Conservation (phyloP, 2,113 vertebrate species). For the Tupaia tana region DNA sequence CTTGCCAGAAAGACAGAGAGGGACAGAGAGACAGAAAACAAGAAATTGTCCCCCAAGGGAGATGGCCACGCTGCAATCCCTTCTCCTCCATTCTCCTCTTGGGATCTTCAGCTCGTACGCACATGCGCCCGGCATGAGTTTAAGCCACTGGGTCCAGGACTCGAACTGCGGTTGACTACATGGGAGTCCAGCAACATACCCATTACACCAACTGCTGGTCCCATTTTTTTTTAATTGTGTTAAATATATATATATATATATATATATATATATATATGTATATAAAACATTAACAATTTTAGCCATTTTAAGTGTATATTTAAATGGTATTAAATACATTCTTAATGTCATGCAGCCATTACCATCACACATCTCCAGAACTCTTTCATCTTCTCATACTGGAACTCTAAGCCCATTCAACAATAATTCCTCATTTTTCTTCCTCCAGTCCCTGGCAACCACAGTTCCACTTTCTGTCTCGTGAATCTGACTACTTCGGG, state of each 20-base stretch:
- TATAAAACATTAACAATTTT: not conserved
- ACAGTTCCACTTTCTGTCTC: not conserved
- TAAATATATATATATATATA: not conserved
- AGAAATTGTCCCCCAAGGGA: too few relatives aligned
- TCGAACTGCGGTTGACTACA: too few relatives aligned
- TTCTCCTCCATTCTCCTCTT: too few relatives aligned
- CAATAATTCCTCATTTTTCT: not conserved
- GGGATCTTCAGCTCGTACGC: too few relatives aligned
- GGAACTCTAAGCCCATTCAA: not conserved
- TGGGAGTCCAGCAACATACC: too few relatives aligned
- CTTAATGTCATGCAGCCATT: too few relatives aligned
- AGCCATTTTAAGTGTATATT: not conserved
- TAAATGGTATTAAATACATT: not conserved
- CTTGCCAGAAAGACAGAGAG: too few relatives aligned
- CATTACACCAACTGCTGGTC: too few relatives aligned
- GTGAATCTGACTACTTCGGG: not conserved
- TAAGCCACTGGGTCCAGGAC: too few relatives aligned
- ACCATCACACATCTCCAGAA: not conserved
- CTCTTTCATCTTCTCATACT: not conserved
- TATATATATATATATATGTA: not conserved
- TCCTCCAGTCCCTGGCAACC: not conserved
- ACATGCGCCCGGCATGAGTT: too few relatives aligned
- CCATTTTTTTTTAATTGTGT: not conserved
- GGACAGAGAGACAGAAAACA: too few relatives aligned
- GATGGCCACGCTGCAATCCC: too few relatives aligned